Conservation (phyloP, 1,140 invertebrate genomes). For the Belonocnema kinseyi region DNA sequence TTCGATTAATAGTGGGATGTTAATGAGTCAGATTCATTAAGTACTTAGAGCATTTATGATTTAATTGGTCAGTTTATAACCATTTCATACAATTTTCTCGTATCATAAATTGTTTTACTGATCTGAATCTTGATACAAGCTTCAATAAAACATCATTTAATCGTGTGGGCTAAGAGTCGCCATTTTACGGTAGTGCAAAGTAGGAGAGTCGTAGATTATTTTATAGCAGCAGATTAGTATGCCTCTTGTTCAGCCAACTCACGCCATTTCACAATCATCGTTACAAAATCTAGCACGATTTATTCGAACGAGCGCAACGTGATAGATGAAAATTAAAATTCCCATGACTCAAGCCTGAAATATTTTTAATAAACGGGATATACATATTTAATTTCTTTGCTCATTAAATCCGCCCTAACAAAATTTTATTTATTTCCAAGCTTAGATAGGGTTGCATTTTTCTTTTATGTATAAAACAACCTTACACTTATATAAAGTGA, state of each 20-base stretch:
- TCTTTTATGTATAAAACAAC: no score
- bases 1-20: background rate
- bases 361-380: background rate
- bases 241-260: conserved; percentile 39
- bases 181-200: conserved; percentile 26
- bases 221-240: conserved; percentile 38
- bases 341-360: background rate
- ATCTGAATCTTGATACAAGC: conserved; percentile 4
- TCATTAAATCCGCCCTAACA: no score
- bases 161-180: conserved; percentile 44
- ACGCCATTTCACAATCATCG: conserved; percentile 52
- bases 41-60: background rate
- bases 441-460: no score
- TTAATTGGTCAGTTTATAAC: conserved; percentile 6
- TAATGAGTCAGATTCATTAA: conserved; percentile 1
- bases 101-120: conserved; percentile 2
- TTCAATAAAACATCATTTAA: conserved; percentile 39
- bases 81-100: background rate
- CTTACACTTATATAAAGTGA: no score
- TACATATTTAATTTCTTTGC: background rate
- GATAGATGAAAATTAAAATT: conserved; percentile 22
- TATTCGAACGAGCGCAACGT: conserved; percentile 1
- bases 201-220: conserved; percentile 49
- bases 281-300: conserved; percentile 49
- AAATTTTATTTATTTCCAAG: no score